A percentile compares a stretch with the other conserved stretches of the same genome.
These are phyloP conservation scores for Epinephelus coioides DNA, from an alignment of 2,797 vertebrate species.

Conservation along the genomic window DNA sequence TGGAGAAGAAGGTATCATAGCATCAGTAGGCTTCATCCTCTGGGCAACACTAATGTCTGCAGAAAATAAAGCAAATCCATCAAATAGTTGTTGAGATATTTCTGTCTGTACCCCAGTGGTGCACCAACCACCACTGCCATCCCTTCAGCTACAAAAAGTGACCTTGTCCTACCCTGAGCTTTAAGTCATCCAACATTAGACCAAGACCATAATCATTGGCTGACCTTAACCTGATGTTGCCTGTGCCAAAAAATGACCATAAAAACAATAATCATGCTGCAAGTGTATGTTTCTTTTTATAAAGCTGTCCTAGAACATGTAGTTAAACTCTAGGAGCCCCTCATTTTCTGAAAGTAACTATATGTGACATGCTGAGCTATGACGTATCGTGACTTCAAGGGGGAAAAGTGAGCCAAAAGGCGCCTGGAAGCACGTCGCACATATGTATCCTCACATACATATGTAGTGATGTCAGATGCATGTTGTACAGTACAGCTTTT, in stretches of 20 bases:
- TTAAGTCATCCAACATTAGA: too few relatives aligned
- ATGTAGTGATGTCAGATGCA: constrained; percentile 1
- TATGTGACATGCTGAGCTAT: background rate
- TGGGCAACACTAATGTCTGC: background rate
- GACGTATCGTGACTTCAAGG: background rate
- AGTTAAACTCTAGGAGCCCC: background rate
- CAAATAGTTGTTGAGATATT: too few relatives aligned
- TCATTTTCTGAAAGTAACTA: background rate
- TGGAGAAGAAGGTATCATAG: background rate
- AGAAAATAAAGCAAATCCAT: background rate
- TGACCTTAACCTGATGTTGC: background rate
- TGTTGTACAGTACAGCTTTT: constrained; percentile 11
- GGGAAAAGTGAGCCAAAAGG: background rate
- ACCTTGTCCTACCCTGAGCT: too few relatives aligned
- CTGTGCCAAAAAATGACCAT: background rate
- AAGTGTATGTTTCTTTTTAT: background rate
- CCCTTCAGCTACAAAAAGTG: too few relatives aligned
- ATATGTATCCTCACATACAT: background rate
- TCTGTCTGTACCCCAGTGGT: too few relatives aligned
- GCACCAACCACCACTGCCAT: too few relatives aligned
- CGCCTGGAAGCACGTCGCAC: background rate
- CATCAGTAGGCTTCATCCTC: background rate
- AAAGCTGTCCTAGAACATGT: background rate
- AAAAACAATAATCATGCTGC: background rate
- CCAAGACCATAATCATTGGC: too few relatives aligned